Base-by-base conservation (phyloP, 2,888 invertebrate genomes). In the Quadriops clusia region DNA sequence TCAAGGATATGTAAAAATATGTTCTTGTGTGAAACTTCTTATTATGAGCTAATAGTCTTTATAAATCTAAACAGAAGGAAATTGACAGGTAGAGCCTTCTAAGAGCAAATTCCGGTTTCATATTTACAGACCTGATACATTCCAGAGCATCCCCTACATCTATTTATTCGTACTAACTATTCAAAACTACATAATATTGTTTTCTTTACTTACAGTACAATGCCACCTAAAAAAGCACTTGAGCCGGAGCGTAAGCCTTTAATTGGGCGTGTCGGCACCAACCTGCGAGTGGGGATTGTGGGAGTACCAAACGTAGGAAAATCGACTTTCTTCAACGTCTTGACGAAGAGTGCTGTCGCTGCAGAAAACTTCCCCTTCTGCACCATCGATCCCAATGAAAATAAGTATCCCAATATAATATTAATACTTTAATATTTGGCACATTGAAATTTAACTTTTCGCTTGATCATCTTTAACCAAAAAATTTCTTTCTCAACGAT, bases 321-420 rank as follows among this genome's bases (percentile, higher is more conserved):
- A 64, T 95, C 95, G 5, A 97, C 98, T 28, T 97, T 98, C 67
- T 99, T 99, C 72, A 99, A 99, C 65, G 94, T 97, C 13, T 66
- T 99, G 41, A 99, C 98, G 16, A 93, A 97, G 61, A 94, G 94
- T 58, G 82, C 86, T 53, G 97, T 91, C 4, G 82, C 93, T 32
- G 98, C 98, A 29, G 98, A 97, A 60, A 98, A 98, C 61, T 98
- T 97, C 58, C 97, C 98, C 1, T 98, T 98, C 72, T 99, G 98
- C 70, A 99, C 98, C 61, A 98, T 99, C 59, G 95, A 98, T 66
- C 98, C 98, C 26, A 97, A 97, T 86, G 97, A 98, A 77, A 95
- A 90, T 93, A 87, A 91, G 91, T 90, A 81, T 77, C 45, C 47
- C 50, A 53, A 51, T 27, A 33, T 20, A 10, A 10, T 11, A 17